Percentiles rank a stretch among this genome's conserved stretches.
phyloP scores from a whole-genome alignment of 2,888 invertebrate genomes.

The Hedya salicella region DNA sequence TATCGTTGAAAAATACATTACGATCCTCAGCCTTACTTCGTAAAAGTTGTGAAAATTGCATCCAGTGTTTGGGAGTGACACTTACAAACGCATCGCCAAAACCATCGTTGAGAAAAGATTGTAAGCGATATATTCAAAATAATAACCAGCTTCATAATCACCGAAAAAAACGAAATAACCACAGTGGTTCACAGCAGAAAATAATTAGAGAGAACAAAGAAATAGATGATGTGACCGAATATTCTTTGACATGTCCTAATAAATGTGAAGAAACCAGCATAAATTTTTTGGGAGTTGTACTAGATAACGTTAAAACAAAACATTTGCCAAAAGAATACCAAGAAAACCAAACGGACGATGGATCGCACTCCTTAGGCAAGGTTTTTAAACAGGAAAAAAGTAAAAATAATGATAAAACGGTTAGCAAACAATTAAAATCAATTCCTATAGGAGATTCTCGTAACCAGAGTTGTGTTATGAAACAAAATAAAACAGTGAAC shows the following conservation, averaged over 20 bases:
- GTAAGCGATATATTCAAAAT: neutral
- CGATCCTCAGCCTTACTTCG: conserved; percentile 50
- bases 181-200: neutral
- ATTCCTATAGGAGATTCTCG: neutral
- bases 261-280: neutral
- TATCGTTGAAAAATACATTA: conserved; percentile 43
- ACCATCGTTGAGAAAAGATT: conserved; percentile 31
- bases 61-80: conserved; percentile 75
- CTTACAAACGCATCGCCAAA: conserved; percentile 56
- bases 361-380: neutral
- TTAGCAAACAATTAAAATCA: neutral
- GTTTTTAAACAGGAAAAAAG: neutral
- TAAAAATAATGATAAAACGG: neutral
- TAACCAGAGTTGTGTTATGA: neutral
- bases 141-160: neutral
- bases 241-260: neutral
- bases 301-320: neutral
- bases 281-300: conserved; percentile 11
- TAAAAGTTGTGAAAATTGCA: conserved; percentile 59
- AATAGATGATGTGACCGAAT: neutral
- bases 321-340: neutral
- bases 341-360: neutral
- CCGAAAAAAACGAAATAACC: neutral
- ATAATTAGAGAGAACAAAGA: neutral
- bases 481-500: neutral